Evolutionary conservation across 2,888 invertebrate species (phyloP), one percentile per base, ranked within the genome.

Genomic region (Geophilus truncorum): DNA sequence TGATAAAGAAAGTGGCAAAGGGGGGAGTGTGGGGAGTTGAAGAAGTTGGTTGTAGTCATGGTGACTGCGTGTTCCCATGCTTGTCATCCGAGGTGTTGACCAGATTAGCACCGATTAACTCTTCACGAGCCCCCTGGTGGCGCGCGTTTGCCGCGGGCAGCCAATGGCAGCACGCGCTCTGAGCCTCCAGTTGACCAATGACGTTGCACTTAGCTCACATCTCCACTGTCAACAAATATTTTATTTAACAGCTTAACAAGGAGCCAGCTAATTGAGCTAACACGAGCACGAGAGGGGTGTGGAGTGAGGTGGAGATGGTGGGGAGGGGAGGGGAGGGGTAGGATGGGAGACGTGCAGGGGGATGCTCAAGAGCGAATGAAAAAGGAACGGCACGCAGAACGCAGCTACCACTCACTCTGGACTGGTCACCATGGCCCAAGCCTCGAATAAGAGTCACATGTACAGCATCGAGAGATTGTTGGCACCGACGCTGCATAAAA

Each of bases 331-430:
- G 84, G 85, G 82, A 80, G 79, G 81, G 25, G 82, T n/a, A n/a
- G n/a, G n/a, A n/a, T n/a, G n/a, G n/a, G 82, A 76, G 80, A 80
- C 75, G 78, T 70, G 62, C 81, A 77, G 81, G 70, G 79, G 80
- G 82, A 81, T 79, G 78, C 57, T 80, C 80, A 80, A 81, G 83
- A 81, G 83, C 84, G 81, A 82, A 83, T 82, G 82, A 84, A 82
- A 86, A 86, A 88, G 87, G 83, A 85, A 86, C 82, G 86, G 88
- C 82, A 82, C 84, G 75, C 75, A 75, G 18, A 28, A 28, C 75
- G 75, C 75, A 75, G 25, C 15, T 23, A 12, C 62, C 75, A 28
- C 23, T 75, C 75, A 9, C n/a, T 57, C 62, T 18, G n/a, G 51
- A 51, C 51, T 51, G 51, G 15, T 51, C 51, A 51, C 15, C n/a